Evolutionary conservation across 2,888 invertebrate species (phyloP), one percentile per base, ranked within the genome.

Genomic region (Isotomurus palustris): DNA sequence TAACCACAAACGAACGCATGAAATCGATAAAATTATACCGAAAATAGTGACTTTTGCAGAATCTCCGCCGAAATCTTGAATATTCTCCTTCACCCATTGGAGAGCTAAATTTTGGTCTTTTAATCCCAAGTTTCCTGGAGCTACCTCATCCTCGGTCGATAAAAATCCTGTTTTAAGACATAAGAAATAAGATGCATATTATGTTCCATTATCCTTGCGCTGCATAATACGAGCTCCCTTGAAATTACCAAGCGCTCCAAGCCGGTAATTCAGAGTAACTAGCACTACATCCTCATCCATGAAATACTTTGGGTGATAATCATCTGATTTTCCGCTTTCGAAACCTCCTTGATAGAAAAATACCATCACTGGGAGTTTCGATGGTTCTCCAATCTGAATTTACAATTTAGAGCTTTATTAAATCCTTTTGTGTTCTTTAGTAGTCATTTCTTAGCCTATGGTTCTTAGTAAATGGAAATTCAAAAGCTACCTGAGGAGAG

Each of bases 221-320:
- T 27, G 24, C 14, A 27, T 12, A 14, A 27, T 6, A 25, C 3
- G 5, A 3, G 28, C 19, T 36, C 28, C n/a, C 24, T 45, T 32
- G n/a, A 19, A 32, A 19, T 19, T 50, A 60, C 60, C 60, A 1
- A 60, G 25, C 1, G 53, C 49, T 19, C 60, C 60, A 12, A 60
- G 24, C 40, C 60, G 36, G 41, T 57, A 60, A 22, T 56, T 57
- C n/a, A 60, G 38, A 17, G 60, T 32, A 3, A 60, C 57, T 6
- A 57, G 22, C 41, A 60, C 45, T 3, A 57, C 50, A 41, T 43
- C 43, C 24, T 60, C 60, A 29, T 60, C 60, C 38, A 47, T 57
- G 28, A 57, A 54, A 47, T 56, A 60, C 28, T 57, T 57, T 40
- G 57, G 48, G 8, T 57, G 53, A 32, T 40, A 57, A 19, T 36